These are phyloP conservation scores for Lates calcarifer DNA, from an alignment of 2,113 vertebrate genomes.

Conservation along the genomic window DNA sequence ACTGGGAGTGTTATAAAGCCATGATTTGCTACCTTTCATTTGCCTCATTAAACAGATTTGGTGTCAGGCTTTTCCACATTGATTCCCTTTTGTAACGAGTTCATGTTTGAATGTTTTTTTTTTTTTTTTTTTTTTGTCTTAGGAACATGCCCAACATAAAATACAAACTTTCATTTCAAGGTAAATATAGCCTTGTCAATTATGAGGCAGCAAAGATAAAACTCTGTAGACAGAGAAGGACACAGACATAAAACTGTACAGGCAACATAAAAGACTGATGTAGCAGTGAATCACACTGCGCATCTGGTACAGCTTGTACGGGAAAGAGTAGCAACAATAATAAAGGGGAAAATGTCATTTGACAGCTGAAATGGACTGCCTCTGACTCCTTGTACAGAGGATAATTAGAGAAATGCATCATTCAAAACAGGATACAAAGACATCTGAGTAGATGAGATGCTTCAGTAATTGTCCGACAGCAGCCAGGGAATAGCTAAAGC, in stretches of 20 bases:
- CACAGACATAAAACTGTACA: slow-evolving; percentile 33
- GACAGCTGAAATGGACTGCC: slow-evolving; percentile 20
- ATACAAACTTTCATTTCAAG: neutral
- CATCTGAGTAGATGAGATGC: slow-evolving; percentile 44
- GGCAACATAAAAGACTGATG: slow-evolving; percentile 34
- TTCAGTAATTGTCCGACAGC: slow-evolving; percentile 43
- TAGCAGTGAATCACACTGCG: slow-evolving; percentile 47
- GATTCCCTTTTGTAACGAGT: slow-evolving; percentile 14
- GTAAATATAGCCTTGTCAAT: slow-evolving; percentile 8
- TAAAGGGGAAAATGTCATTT: slow-evolving; percentile 35
- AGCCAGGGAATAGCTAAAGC: slow-evolving; percentile 46
- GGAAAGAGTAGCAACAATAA: slow-evolving; percentile 9
- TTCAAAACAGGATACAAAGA: slow-evolving; percentile 37
- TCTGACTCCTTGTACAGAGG: slow-evolving; percentile 4
- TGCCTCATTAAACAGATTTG: slow-evolving; percentile 2
- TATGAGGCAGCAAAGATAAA: slow-evolving; percentile 38
- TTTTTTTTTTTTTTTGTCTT: neutral
- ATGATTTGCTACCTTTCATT: slow-evolving; percentile 4
- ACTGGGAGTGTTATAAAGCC: neutral
- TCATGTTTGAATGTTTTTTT: slow-evolving; percentile 5
- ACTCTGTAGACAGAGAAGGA: slow-evolving; percentile 46
- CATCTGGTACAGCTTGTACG: slow-evolving; percentile 23
- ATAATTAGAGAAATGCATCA: slow-evolving; percentile 56
- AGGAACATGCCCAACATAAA: slow-evolving; percentile 7
- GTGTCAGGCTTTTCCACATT: neutral